A percentile compares a stretch with the other conserved stretches of the same genome.
Evolutionary conservation across 2,113 vertebrate species (phyloP).

Genomic region (Rhinolophus ferrumequinum): DNA sequence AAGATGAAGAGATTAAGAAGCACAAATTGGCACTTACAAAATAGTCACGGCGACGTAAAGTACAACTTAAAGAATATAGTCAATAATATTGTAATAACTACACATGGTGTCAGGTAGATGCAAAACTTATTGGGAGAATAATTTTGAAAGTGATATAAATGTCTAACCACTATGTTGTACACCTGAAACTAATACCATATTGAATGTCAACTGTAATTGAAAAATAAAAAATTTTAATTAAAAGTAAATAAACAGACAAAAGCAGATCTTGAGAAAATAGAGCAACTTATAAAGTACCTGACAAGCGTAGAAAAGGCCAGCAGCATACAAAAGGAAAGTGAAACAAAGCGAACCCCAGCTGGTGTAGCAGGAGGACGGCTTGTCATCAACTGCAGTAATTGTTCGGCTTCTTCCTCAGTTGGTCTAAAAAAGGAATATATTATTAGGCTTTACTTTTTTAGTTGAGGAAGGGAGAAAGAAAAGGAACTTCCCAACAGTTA

Average conservation of each 20-base stretch:
- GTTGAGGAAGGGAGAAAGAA: not conserved
- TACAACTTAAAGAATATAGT: not conserved
- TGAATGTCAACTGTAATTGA: not conserved
- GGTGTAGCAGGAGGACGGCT: constrained; percentile 97
- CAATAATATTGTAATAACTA: not conserved
- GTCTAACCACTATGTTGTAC: not conserved
- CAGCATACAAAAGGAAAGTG: constrained; percentile 97
- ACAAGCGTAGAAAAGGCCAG: constrained; percentile 97
- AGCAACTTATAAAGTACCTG: constrained; percentile 86
- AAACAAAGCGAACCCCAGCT: constrained; percentile 97
- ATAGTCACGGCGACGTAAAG: not conserved
- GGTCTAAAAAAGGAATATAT: constrained; percentile 85
- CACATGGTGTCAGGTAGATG: not conserved
- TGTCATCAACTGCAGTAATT: constrained; percentile 97
- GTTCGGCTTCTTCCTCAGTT: constrained; percentile 97
- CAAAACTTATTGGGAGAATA: not conserved
- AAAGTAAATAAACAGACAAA: not conserved
- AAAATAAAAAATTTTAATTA: not conserved
- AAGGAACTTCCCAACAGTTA: not conserved
- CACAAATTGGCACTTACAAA: not conserved
- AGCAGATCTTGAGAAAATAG: not conserved
- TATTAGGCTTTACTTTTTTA: not conserved
- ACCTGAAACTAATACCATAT: not conserved
- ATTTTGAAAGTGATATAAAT: not conserved
- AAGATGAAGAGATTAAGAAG: not conserved